Evolutionary conservation across 92 coral and sea anemone species (phyloP).

Genomic region (Heliopora coerulea): DNA sequence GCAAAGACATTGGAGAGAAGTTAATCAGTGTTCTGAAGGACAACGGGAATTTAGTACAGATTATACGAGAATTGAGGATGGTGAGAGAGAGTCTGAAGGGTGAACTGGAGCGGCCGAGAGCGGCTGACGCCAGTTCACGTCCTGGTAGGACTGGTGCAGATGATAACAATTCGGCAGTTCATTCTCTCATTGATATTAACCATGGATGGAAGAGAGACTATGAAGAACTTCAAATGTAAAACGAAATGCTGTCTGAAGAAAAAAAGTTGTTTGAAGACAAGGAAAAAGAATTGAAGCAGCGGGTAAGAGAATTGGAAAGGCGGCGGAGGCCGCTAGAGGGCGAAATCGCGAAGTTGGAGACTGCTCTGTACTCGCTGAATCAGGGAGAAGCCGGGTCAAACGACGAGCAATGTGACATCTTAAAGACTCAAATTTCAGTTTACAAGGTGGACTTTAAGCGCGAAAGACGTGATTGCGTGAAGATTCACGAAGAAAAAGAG

Average conservation of each 20-base stretch:
- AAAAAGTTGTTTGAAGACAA: slow-evolving; percentile 62
- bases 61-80: slow-evolving; percentile 6
- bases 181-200: slow-evolving; percentile 59
- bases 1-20: slow-evolving; percentile 28
- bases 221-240: slow-evolving; percentile 58
- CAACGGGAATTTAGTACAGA: slow-evolving; percentile 3
- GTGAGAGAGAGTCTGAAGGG: not conserved
- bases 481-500: slow-evolving; percentile 82
- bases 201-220: slow-evolving; percentile 86
- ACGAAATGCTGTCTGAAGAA: slow-evolving; percentile 61
- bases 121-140: slow-evolving; percentile 21
- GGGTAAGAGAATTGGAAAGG: slow-evolving; percentile 67
- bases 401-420: slow-evolving; percentile 57
- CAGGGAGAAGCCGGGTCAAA: slow-evolving; percentile 12
- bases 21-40: slow-evolving; percentile 1
- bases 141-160: slow-evolving; percentile 19
- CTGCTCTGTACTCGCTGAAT: slow-evolving; percentile 23
- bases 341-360: slow-evolving; percentile 78
- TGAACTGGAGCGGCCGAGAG: not conserved
- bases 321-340: slow-evolving; percentile 80
- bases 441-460: slow-evolving; percentile 89
- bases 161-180: not conserved
- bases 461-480: slow-evolving; percentile 86
- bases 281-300: slow-evolving; percentile 55
- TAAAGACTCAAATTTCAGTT: slow-evolving; percentile 74